Evolutionary conservation across 2,888 invertebrate genomes (phyloP).

Genomic region (Drosophila leonis): DNA sequence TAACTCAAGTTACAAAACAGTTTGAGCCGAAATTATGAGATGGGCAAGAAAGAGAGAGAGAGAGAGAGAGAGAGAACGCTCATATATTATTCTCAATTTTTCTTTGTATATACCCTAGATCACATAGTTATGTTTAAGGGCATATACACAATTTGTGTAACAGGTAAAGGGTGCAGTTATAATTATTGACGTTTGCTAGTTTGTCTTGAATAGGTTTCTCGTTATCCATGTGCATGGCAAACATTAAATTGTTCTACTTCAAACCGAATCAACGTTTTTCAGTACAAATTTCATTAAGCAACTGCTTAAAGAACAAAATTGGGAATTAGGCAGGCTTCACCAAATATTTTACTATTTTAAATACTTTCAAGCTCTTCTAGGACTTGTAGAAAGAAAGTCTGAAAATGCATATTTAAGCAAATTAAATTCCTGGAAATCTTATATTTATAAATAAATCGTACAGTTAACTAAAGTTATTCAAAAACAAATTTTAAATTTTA

Average conservation of each 20-base stretch:
- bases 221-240: no score
- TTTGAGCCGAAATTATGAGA: neutral
- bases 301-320: no score
- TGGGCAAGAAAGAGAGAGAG: neutral
- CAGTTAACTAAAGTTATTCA: neutral
- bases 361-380: no score
- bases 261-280: no score
- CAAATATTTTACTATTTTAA: no score
- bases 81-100: slow-evolving; percentile 5
- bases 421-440: neutral
- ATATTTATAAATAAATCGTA: neutral
- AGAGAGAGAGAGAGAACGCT: no score
- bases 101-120: neutral
- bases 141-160: neutral
- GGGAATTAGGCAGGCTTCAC: no score
- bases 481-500: neutral
- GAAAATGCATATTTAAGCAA: no score
- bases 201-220: neutral
- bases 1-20: slow-evolving; percentile 48
- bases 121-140: no score
- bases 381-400: no score
- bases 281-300: no score
- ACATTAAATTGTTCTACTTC: no score
- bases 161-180: neutral
- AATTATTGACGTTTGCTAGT: neutral